A percentile compares a stretch with the other conserved stretches of the same genome.
These are phyloP conservation scores for Caradrina clavipalpis DNA, from an alignment of 2,888 invertebrate genomes.

Conservation along the genomic window DNA sequence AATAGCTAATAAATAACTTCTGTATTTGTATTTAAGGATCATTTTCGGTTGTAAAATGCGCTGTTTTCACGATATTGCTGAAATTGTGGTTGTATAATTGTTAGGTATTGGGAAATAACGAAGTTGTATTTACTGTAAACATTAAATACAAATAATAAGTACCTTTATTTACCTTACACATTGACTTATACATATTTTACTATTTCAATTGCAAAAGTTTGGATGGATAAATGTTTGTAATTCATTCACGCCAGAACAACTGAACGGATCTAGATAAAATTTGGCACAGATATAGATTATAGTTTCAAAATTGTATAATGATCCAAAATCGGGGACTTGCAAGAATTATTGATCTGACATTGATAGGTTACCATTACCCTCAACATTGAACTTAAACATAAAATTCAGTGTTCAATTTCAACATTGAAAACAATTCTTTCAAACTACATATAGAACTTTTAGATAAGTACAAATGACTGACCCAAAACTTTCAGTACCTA, in stretches of 20 bases:
- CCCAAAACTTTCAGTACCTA: conserved; percentile 19
- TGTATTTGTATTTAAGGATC: conserved; percentile 41
- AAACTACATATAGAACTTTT: neutral
- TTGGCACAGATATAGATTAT: too few relatives aligned
- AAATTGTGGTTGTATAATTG: neutral
- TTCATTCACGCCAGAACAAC: too few relatives aligned
- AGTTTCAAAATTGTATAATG: too few relatives aligned
- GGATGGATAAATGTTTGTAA: too few relatives aligned
- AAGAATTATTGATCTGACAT: too few relatives aligned
- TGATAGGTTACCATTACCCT: neutral
- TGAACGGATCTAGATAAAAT: too few relatives aligned
- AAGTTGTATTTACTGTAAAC: neutral
- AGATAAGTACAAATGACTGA: neutral
- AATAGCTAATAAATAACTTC: conserved; percentile 49
- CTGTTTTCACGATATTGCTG: conserved; percentile 2
- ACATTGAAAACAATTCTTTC: conserved; percentile 1
- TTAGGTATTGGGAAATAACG: neutral
- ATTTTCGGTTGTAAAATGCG: conserved; percentile 12
- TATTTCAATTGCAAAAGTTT: too few relatives aligned
- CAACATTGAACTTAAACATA: too few relatives aligned
- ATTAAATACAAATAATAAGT: too few relatives aligned
- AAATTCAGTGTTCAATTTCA: neutral
- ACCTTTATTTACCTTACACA: too few relatives aligned
- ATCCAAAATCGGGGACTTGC: too few relatives aligned
- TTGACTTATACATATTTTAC: too few relatives aligned